Conservation (phyloP, 1,140 invertebrate species). For the Drosophila aff. region DNA sequence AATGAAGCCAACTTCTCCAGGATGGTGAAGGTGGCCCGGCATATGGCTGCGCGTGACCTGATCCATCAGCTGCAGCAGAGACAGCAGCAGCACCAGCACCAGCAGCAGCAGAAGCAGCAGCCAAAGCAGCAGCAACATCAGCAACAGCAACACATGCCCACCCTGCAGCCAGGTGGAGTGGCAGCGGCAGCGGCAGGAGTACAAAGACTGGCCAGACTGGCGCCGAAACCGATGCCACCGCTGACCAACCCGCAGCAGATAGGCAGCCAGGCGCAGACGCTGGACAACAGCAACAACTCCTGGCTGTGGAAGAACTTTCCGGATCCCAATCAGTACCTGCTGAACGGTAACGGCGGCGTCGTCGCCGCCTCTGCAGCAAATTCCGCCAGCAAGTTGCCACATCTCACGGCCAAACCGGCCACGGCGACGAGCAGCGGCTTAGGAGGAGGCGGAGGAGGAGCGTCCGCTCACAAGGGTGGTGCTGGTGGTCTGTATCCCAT, state of each 20-base stretch:
- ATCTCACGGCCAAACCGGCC: slow-evolving; percentile 68
- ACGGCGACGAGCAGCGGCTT: slow-evolving; percentile 43
- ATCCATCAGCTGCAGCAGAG: slow-evolving; percentile 47
- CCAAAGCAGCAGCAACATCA: neutral
- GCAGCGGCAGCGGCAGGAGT: neutral
- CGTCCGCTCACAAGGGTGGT: neutral
- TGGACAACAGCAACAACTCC: slow-evolving; percentile 64
- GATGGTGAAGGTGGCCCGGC: slow-evolving; percentile 43
- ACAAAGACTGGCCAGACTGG: slow-evolving; percentile 48
- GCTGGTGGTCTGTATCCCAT: slow-evolving; percentile 6
- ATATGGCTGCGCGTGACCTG: slow-evolving; percentile 48
- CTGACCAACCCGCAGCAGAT: slow-evolving; percentile 60
- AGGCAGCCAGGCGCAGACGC: slow-evolving; percentile 9
- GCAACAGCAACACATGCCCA: slow-evolving; percentile 49
- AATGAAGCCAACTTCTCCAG: slow-evolving; percentile 1
- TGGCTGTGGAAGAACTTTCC: slow-evolving; percentile 84
- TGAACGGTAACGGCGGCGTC: slow-evolving; percentile 57
- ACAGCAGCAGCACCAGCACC: slow-evolving; percentile 24
- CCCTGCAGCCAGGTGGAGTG: slow-evolving; percentile 42
- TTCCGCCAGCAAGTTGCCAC: slow-evolving; percentile 60
- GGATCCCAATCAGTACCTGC: slow-evolving; percentile 70
- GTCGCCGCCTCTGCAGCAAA: neutral
- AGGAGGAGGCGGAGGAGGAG: neutral
- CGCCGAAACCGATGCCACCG: slow-evolving; percentile 60
- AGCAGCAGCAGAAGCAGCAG: slow-evolving; percentile 25